Conservation (phyloP, 1,140 invertebrate genomes). For the Neodiprion pinetum region DNA sequence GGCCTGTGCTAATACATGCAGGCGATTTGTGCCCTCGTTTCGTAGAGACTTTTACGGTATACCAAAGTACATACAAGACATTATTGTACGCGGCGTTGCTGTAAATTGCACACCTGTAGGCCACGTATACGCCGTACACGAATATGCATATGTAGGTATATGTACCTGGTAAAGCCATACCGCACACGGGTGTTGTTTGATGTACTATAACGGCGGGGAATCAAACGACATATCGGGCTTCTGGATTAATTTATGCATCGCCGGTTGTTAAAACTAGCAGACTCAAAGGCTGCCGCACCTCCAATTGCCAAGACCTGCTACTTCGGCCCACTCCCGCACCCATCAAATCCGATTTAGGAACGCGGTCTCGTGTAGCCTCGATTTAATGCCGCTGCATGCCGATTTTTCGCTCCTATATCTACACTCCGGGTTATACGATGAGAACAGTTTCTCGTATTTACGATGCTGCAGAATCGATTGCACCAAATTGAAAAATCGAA, state of each 20-base stretch:
- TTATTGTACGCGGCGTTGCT: too few species aligned
- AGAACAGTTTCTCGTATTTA: too few species aligned
- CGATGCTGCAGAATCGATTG: too few species aligned
- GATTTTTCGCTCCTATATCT: slow-evolving; percentile 31
- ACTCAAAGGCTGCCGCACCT: slow-evolving; percentile 57
- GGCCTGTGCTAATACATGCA: background rate
- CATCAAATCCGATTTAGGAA: slow-evolving; percentile 24
- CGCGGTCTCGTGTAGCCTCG: slow-evolving; percentile 28
- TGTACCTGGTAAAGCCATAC: too few species aligned
- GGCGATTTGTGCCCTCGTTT: too few species aligned
- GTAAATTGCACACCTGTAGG: too few species aligned
- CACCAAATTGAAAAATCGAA: too few species aligned
- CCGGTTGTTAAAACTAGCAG: slow-evolving; percentile 59
- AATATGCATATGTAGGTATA: too few species aligned
- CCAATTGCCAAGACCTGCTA: slow-evolving; percentile 50
- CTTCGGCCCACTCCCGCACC: slow-evolving; percentile 33
- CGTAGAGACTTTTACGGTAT: too few species aligned
- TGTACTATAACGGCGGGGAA: slow-evolving; percentile 42
- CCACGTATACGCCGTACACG: too few species aligned
- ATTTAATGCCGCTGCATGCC: slow-evolving; percentile 18
- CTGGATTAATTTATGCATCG: slow-evolving; percentile 62
- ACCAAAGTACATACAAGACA: too few species aligned
- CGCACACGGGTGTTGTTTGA: too few species aligned
- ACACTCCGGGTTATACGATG: slow-evolving; percentile 19
- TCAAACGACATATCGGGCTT: slow-evolving; percentile 59